Base-by-base conservation (phyloP, 2,888 invertebrate species). In the Meganola albula region DNA sequence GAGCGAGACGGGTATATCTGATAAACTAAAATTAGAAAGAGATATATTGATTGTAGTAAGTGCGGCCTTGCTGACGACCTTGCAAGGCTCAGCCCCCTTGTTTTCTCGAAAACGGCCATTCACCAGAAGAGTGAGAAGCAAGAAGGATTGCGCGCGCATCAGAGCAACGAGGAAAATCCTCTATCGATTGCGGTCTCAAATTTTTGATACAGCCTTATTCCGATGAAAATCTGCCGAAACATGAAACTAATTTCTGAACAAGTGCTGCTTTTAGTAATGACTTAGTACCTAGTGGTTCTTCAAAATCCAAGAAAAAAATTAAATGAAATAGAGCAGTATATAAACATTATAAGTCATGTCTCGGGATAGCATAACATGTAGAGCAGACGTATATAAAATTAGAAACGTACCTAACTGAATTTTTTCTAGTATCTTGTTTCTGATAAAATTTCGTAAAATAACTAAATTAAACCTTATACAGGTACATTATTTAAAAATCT, bases 51-150 rank as follows among this genome's bases (percentile, higher is more conserved):
- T 61, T 58, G 63, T 77, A 74, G 79, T 79, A 76, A 70, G 65
- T 56, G 55, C 74, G 74, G 76, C 75, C 79, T 77, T 74, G 75
- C 53, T 44, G 58, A 61, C 72, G 78, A 78, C 82, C 80, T 83
- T 80, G 77, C 60, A 44, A 31, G 39, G 58, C 67, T 63, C 71
- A 69, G 64, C 73, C 74, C 71, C 63, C 40, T 44, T 47, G 62
- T 68, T 67, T 70, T 71, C 66, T 63, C 60, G 58, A 63, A 56
- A 56, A 53, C 50, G 69, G 71, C 80, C 85, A 86, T 85, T 86
- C 84, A 85, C 76, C 49, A 76, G 56, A 49, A 72, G 51, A 48
- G 53, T 44, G 69, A 63, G 66, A 64, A 68, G 44, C 20, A n/a
- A 20, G 42, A 68, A 64, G 49, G 53, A 49, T 34, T 78, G 80